Base-by-base conservation (phyloP, 2,888 invertebrate genomes). In the Clanis bilineata region DNA sequence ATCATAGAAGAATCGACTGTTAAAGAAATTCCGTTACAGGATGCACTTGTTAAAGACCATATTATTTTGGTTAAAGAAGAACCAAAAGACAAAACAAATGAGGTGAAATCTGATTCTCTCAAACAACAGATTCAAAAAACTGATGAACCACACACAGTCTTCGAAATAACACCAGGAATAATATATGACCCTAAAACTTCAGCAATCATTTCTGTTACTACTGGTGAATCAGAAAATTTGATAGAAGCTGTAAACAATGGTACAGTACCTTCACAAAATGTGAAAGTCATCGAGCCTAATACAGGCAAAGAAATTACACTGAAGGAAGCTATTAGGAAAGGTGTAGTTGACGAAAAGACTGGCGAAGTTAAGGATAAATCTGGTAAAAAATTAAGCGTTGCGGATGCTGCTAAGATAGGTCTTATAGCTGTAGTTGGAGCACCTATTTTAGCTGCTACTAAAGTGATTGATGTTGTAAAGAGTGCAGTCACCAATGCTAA, bases 391-490 rank as follows among this genome's bases (percentile, higher is more conserved):
- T 94, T 97, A 18, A 94, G 94, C 59, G 84, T 97, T 60, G 90
- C 94, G 44, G 96, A 96, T 72, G 97, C 97, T 25, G 94, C 95
- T 12, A 96, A 96, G 83, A 88, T 95, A 69, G 97, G 97, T 9
- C 86, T 96, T 23, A 83, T 97, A 9, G 93, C 94, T 45, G 95
- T 97, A 15, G 85, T 95, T 18, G 97, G 97, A 32, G 95, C 95
- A 1, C 97, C 97, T 5, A 85, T 96, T 47, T 93, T 95, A 22
- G 95, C 95, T 3, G 94, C 94, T 9, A 93, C 95, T 58, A 94
- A 95, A 69, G 93, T 95, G 0, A 91, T 95, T 45, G 94, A 95
- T 74, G 93, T 94, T 0, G 93, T 96, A 0, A 93, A 93, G 67
- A 88, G 71, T 59, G 86, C 91, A 74, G 93, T 95, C 3, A 88